These are phyloP conservation scores for Sebastolobus altivelis DNA, from an alignment of 2,797 vertebrate species.

Conservation along the genomic window DNA sequence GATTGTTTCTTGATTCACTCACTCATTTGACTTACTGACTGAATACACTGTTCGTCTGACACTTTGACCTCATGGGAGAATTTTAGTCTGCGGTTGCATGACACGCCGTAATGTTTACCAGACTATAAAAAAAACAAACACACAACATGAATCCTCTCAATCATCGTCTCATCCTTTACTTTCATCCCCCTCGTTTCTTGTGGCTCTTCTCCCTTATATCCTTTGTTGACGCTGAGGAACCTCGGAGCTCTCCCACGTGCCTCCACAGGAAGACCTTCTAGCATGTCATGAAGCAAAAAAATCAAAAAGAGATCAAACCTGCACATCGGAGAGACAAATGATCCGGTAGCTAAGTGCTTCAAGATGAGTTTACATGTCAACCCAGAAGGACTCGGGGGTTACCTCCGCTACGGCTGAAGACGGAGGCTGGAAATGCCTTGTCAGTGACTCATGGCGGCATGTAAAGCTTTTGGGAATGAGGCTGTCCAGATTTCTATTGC, in stretches of 20 bases:
- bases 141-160: constrained; percentile 51
- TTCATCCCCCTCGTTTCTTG: constrained; percentile 61
- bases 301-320: constrained; percentile 74
- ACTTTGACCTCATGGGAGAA: constrained; percentile 47
- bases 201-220: constrained; percentile 50
- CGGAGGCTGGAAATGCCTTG: constrained; percentile 73
- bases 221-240: constrained; percentile 58
- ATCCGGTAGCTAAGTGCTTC: constrained; percentile 82
- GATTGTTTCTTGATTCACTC: not conserved
- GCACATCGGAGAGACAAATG: constrained; percentile 70
- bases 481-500: constrained; percentile 73
- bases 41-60: constrained; percentile 37
- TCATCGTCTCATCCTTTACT: constrained; percentile 60
- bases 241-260: constrained; percentile 52
- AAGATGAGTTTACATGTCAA: constrained; percentile 77
- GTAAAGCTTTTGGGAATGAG: constrained; percentile 68
- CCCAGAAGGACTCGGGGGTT: constrained; percentile 50
- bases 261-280: constrained; percentile 61
- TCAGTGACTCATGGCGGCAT: constrained; percentile 75
- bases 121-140: constrained; percentile 57
- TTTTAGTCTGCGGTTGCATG: constrained; percentile 36
- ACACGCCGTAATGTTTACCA: constrained; percentile 57
- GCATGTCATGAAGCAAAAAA: constrained; percentile 53
- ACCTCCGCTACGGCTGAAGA: constrained; percentile 55
- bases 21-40: constrained; percentile 11